Evolutionary conservation across 2,797 vertebrate species (phyloP).

Genomic region (Austrolebias charrua): DNA sequence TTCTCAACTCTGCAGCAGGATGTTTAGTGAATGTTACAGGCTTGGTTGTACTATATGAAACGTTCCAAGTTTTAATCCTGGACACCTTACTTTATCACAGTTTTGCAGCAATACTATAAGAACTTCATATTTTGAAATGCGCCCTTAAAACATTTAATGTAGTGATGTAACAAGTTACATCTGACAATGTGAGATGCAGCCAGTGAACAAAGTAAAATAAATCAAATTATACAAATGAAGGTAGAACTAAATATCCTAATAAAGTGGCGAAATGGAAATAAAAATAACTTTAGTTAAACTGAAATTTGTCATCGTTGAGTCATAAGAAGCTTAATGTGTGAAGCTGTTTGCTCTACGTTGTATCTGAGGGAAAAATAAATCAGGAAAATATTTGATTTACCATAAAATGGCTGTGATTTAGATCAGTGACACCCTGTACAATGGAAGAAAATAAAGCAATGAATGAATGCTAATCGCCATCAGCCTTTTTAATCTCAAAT

Average conservation of each 20-base stretch:
- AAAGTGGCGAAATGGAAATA: background rate
- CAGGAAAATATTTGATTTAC: no score
- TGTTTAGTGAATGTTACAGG: background rate
- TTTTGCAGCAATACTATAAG: no score
- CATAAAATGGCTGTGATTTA: no score
- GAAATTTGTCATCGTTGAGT: no score
- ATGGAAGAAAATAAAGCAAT: slow-evolving; percentile 23
- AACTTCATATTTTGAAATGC: no score
- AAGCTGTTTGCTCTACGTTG: no score
- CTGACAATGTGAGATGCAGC: background rate
- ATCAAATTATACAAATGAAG: no score
- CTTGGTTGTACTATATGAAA: background rate
- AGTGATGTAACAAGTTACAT: no score
- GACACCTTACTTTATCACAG: background rate
- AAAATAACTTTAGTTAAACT: background rate
- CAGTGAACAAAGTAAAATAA: slow-evolving; percentile 12
- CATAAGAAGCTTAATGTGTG: no score
- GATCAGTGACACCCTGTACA: no score
- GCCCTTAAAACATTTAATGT: no score
- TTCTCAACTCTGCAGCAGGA: slow-evolving; percentile 5
- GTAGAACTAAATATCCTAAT: background rate
- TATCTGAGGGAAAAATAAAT: no score
- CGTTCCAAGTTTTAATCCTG: background rate
- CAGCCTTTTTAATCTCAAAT: slow-evolving; percentile 63
- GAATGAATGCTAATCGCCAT: slow-evolving; percentile 32